These are phyloP conservation scores for Anguilla megastoma DNA, from an alignment of 2,797 vertebrate genomes.

Conservation along the genomic window DNA sequence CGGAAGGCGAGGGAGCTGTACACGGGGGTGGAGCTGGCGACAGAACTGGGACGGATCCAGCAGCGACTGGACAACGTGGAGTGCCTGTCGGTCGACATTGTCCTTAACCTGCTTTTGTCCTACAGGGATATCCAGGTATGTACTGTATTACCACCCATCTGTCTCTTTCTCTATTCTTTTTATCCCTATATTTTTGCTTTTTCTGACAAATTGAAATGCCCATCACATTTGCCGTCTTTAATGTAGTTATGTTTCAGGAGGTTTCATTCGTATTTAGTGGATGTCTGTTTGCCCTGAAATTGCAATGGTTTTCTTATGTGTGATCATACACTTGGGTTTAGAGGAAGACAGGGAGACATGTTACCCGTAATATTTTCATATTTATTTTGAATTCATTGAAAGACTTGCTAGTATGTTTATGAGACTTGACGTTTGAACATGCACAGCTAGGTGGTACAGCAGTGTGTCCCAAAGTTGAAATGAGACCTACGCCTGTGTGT, in stretches of 20 bases:
- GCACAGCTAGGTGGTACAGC: no score
- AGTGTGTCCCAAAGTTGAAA: neutral
- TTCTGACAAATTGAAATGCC: neutral
- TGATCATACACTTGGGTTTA: neutral
- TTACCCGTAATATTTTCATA: neutral
- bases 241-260: neutral
- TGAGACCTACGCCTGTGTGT: neutral
- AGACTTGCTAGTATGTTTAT: neutral
- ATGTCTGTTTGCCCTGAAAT: neutral
- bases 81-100: slow-evolving; percentile 92
- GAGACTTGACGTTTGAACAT: neutral
- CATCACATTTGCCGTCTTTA: neutral
- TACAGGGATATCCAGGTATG: slow-evolving; percentile 96
- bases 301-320: neutral
- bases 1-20: slow-evolving; percentile 90
- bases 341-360: neutral
- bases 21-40: slow-evolving; percentile 85
- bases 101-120: slow-evolving; percentile 94
- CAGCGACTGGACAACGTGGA: slow-evolving; percentile 94
- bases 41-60: slow-evolving; percentile 88
- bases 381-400: neutral
- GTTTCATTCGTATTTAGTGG: neutral
- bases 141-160: neutral
- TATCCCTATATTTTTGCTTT: neutral
- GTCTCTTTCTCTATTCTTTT: neutral